Conservation (phyloP, 2,888 invertebrate genomes). For the Pedicia rivosa region DNA sequence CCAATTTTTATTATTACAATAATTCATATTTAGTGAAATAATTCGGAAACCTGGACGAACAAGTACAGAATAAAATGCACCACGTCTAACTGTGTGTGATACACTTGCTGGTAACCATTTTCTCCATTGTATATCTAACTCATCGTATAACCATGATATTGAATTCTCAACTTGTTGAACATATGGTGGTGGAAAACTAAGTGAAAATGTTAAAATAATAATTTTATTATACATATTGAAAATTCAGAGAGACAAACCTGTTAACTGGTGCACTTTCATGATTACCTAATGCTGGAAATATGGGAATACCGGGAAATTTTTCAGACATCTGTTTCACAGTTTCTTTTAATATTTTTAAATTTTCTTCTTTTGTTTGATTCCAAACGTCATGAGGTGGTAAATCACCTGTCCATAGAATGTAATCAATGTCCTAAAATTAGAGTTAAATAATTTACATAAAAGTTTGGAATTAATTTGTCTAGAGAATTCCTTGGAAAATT, state of each 20-base stretch:
- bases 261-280: constrained; percentile 94
- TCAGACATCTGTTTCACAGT: constrained; percentile 72
- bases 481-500: no score
- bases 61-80: constrained; percentile 83
- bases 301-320: constrained; percentile 80
- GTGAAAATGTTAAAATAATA: constrained; percentile 21
- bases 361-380: constrained; percentile 83
- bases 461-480: no score
- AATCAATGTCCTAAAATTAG: constrained; percentile 62
- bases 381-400: constrained; percentile 91
- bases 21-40: constrained; percentile 92
- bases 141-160: constrained; percentile 85
- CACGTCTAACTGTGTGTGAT: constrained; percentile 69
- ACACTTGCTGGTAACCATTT: constrained; percentile 82
- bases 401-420: constrained; percentile 93
- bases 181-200: constrained; percentile 81
- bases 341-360: constrained; percentile 68
- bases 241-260: constrained; percentile 78
- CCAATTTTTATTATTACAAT: constrained; percentile 93
- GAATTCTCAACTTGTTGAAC: constrained; percentile 64
- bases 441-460: background rate
- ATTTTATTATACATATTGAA: constrained; percentile 40
- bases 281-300: constrained; percentile 90
- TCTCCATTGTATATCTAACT: constrained; percentile 77
- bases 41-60: constrained; percentile 81